Evolutionary conservation across 2,888 invertebrate species (phyloP).

Genomic region (Chromoteleia sp.): DNA sequence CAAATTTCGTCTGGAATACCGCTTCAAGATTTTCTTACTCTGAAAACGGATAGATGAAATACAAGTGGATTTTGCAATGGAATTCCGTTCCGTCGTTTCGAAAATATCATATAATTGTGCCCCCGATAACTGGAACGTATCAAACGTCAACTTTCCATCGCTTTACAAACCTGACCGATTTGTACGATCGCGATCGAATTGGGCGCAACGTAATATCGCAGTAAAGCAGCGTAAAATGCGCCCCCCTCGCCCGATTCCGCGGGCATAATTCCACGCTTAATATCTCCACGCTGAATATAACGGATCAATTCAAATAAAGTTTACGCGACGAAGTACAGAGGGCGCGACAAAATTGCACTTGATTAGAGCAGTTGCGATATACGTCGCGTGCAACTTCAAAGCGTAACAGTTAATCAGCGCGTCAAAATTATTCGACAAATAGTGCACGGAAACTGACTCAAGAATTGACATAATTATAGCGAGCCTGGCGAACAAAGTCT

Average conservation of each 20-base stretch:
- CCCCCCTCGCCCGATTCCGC: neutral
- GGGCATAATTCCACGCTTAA: conserved; percentile 31
- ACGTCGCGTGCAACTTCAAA: conserved; percentile 26
- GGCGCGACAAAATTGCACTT: conserved; percentile 5
- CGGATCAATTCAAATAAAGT: conserved; percentile 29
- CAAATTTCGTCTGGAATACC: conserved; percentile 51
- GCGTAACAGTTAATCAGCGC: conserved; percentile 30
- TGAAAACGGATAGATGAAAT: conserved; percentile 24
- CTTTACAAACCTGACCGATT: conserved; percentile 20
- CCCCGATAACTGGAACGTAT: neutral
- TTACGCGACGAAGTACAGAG: neutral
- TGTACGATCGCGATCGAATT: conserved; percentile 5
- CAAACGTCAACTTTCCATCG: conserved; percentile 11
- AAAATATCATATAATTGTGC: conserved; percentile 7
- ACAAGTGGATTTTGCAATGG: conserved; percentile 14
- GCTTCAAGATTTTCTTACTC: conserved; percentile 43
- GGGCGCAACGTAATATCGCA: neutral
- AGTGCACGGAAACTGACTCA: conserved; percentile 1
- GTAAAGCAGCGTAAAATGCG: conserved; percentile 14
- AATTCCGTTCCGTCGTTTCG: neutral
- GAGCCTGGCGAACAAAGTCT: neutral
- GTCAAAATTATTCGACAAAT: conserved; percentile 22
- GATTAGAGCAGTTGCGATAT: conserved; percentile 31
- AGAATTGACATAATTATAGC: conserved; percentile 28
- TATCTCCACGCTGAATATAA: conserved; percentile 28